Evolutionary conservation across 2,113 vertebrate genomes (phyloP), one percentile per base, ranked within the genome.

Genomic region (Hiodon alosoides): DNA sequence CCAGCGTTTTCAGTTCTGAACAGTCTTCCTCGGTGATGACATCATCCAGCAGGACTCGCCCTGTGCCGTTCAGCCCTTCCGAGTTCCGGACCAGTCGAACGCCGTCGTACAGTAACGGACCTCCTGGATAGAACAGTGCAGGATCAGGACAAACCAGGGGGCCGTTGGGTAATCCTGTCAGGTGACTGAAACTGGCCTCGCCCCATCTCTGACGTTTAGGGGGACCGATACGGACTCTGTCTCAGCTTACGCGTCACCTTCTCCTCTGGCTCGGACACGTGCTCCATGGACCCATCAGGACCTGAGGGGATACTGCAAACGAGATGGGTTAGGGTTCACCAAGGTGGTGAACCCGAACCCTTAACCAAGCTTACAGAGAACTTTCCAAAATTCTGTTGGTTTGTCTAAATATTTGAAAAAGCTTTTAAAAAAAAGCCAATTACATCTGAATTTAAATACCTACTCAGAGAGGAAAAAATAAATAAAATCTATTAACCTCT

Each of bases 1-100:
- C 96, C 78, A 98, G 88, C 0, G 82, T 85, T 79, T 89, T 92
- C 17, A 99, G 92, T 71, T 95, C 94, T 51, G 72, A 75, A 77
- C 97, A 99, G 82, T 98, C 93, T 0, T 94, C 89, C 79, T 94
- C 90, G 0, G 94, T 92, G 78, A 99, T 90, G 54, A 99, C 94
- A 0, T 93, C 88, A 58, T 99, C 97, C 78, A 99, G 86, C 53
- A 98, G 90, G 8, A 98, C 96, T 0, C 97, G 80, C 84, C 97
- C 95, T 0, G 91, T 93, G 54, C 97, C 97, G 0, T 98, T 98
- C 83, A 99, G 88, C 79, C 92, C 92, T 47, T 86, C 71, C 0
- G 96, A 98, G 89, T 96, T 93, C 75, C 91, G 91, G 77, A 97
- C 92, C 46, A 98, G 90, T n/a, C 88, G 89, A 79, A 98, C 88